Conservation (phyloP, 2,888 invertebrate genomes). For the Latrodectus hesperus region DNA sequence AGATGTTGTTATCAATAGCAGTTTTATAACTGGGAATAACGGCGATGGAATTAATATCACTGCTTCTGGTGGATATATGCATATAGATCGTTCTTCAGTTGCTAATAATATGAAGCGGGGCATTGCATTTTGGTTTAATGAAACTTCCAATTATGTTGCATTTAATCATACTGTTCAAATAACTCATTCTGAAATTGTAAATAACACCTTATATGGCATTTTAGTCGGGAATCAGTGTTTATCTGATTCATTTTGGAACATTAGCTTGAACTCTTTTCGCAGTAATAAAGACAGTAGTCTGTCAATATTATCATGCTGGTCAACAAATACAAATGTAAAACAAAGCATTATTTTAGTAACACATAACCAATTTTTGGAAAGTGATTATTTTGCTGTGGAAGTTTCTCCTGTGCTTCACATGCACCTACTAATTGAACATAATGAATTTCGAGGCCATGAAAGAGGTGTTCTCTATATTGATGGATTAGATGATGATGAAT, state of each 20-base stretch:
- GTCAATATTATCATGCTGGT: conserved; percentile 90
- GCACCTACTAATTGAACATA: conserved; percentile 86
- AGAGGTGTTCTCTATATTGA: conserved; percentile 89
- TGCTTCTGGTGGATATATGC: conserved; percentile 93
- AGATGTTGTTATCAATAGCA: conserved; percentile 93
- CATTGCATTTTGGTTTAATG: conserved; percentile 91
- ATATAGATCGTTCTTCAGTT: conserved; percentile 89
- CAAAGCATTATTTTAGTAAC: conserved; percentile 57
- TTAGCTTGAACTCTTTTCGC: conserved; percentile 93
- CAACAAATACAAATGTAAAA: conserved; percentile 30
- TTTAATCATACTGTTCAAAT: conserved; percentile 86
- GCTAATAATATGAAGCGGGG: conserved; percentile 92
- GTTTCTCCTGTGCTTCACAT: conserved; percentile 89
- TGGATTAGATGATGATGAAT: conserved; percentile 82
- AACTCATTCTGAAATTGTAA: conserved; percentile 89
- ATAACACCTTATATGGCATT: conserved; percentile 91
- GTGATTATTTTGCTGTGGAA: conserved; percentile 82
- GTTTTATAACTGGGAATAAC: conserved; percentile 90
- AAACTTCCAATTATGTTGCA: conserved; percentile 86
- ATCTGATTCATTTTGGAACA: conserved; percentile 80
- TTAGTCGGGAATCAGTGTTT: conserved; percentile 95
- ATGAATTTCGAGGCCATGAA: conserved; percentile 87
- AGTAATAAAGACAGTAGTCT: conserved; percentile 86
- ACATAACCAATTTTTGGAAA: conserved; percentile 87
- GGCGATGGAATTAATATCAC: conserved; percentile 97